Base-by-base conservation (phyloP, 2,888 invertebrate species). In the Coenonympha arcania region DNA sequence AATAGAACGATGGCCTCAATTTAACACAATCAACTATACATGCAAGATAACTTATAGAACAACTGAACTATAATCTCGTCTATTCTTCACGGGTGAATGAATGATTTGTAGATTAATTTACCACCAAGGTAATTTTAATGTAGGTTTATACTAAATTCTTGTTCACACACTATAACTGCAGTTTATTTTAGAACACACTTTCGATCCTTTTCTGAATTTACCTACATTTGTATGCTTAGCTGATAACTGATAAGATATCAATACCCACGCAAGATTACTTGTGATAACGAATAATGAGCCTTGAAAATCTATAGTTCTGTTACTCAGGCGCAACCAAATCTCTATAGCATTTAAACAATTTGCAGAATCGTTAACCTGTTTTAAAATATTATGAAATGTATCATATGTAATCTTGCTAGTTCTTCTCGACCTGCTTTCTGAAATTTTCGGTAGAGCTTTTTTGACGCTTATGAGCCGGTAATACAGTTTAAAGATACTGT, bases 201-300 rank as follows among this genome's bases (percentile, higher is more conserved):
- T 43, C 43, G 19, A 31, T 20, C 6, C 6, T n/a, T 30, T 13
- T 42, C 19, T 22, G 13, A 13, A 37, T 22, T 22, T 33, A 31
- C 28, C 28, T 30, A 13, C 13, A 8, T 15, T 2, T 22, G 19
- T 31, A 13, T 15, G 31, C 31, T 34, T 50, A 50, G 41, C 37
- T 33, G 52, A 48, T 56, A 56, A 40, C 37, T 33, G 52, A 48
- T 56, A 56, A 40, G 43, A 8, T 55, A 54, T 45, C 50, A 47
- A 55, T 52, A 40, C 30, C 13, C 46, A 33, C 48, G 48, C 39
- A 48, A 52, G 50, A 53, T 53, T 45, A 43, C 28, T 37, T 26
- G 46, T 15, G 52, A 56, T 55, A 56, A 46, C 39, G 30, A 28
- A n/a, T n/a, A 47, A 39, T 11, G 8, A 47, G 22, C 47, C 47